Conservation (phyloP, 2,113 vertebrate genomes). For the Alligator mississippiensis region DNA sequence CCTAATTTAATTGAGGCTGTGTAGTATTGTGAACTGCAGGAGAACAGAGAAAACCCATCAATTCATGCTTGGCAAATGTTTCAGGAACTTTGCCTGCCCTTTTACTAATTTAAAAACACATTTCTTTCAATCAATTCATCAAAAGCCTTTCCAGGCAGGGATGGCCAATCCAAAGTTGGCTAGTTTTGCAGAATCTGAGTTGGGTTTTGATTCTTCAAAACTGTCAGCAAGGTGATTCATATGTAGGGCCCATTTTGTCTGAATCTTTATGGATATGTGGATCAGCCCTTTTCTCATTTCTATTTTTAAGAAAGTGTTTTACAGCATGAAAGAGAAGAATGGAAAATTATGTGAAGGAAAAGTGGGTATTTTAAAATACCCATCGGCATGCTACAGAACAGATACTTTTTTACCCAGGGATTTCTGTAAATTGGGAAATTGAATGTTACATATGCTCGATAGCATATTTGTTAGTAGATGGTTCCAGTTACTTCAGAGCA, state of each 20-base stretch:
- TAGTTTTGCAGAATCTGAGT: neutral
- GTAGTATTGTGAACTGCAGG: neutral
- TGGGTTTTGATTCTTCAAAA: neutral
- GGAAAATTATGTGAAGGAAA: neutral
- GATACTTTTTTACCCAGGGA: neutral
- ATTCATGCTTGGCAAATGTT: slow-evolving; percentile 20
- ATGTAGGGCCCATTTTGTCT: neutral
- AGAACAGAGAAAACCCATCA: slow-evolving; percentile 33
- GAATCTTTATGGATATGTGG: neutral
- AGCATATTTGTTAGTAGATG: rapidly evolving
- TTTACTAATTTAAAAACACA: slow-evolving; percentile 41
- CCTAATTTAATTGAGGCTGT: slow-evolving; percentile 34
- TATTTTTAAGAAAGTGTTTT: neutral
- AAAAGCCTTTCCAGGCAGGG: neutral
- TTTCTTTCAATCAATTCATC: neutral
- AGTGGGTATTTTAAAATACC: neutral
- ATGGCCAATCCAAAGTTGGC: neutral
- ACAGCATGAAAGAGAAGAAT: neutral
- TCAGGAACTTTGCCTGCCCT: neutral
- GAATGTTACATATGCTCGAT: neutral
- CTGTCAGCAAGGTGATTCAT: neutral
- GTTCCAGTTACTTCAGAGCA: neutral
- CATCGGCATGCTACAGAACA: neutral
- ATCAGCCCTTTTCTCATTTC: neutral
- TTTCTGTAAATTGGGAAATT: neutral